Evolutionary conservation across 1,140 invertebrate species (phyloP).

Genomic region (Calliphora vicina): DNA sequence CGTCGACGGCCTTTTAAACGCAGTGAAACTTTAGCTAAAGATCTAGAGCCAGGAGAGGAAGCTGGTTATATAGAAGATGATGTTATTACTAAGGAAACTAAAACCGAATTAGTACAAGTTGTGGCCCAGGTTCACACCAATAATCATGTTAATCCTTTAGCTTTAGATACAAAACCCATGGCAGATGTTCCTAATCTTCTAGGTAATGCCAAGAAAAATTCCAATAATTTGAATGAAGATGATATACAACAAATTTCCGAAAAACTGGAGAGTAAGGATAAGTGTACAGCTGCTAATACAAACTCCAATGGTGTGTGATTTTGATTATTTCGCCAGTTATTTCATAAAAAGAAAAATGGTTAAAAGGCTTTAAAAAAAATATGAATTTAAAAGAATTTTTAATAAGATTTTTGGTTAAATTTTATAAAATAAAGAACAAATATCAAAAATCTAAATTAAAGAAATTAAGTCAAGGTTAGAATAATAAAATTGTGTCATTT

Average conservation of each 20-base stretch:
- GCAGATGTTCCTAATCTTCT: neutral
- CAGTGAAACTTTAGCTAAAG: conserved; percentile 55
- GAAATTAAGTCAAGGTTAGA: no score
- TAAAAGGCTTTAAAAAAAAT: neutral
- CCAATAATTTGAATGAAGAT: neutral
- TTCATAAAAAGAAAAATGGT: conserved; percentile 21
- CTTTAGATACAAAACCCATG: neutral
- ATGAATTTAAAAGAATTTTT: no score
- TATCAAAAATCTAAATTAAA: no score
- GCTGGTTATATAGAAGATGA: neutral
- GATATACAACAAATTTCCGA: neutral
- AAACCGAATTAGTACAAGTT: conserved; percentile 38
- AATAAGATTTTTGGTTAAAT: no score
- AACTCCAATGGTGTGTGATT: conserved; percentile 20
- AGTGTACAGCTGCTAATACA: neutral
- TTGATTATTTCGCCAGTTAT: conserved; percentile 11
- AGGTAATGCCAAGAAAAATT: conserved; percentile 23
- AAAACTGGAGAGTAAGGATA: neutral
- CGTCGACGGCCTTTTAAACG: conserved; percentile 41
- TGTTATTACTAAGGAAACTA: no score
- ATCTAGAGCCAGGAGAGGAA: conserved; percentile 43
- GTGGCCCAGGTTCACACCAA: conserved; percentile 49
- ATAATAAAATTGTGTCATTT: no score
- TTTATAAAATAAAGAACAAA: no score
- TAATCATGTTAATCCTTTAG: neutral